A percentile compares a stretch with the other conserved stretches of the same genome.
phyloP scores from a whole-genome alignment of 2,797 vertebrate genomes.

The Sebastes variabilis region DNA sequence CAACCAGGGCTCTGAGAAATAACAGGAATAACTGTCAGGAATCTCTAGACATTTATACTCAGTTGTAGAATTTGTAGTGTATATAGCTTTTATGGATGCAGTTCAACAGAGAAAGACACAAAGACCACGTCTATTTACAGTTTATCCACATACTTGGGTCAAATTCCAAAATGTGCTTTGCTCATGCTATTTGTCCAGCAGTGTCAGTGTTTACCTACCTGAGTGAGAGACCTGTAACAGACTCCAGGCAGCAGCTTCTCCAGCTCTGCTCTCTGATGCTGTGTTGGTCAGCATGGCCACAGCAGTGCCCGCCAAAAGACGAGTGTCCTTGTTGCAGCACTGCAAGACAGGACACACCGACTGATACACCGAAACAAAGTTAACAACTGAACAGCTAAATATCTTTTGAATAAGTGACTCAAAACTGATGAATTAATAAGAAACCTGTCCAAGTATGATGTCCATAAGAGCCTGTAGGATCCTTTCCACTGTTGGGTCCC shows the following conservation, averaged over 20 bases:
- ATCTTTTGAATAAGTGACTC: not conserved
- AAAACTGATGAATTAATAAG: not conserved
- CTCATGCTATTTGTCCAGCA: not conserved
- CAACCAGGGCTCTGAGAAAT: conserved; percentile 69
- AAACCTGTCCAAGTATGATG: conserved; percentile 83
- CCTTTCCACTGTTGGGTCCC: conserved; percentile 62
- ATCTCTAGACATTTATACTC: not conserved
- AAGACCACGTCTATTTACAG: not conserved
- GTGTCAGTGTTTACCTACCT: conserved; percentile 53
- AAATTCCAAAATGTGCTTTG: not conserved
- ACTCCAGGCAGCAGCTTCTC: conserved; percentile 73
- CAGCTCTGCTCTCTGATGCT: conserved; percentile 57
- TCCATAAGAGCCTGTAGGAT: conserved; percentile 86
- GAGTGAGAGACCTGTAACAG: conserved; percentile 76
- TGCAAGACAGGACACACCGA: conserved; percentile 36
- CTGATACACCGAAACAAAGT: not conserved
- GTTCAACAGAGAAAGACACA: not conserved
- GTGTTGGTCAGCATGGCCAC: conserved; percentile 90
- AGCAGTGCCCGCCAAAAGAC: conserved; percentile 87
- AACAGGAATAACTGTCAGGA: not conserved
- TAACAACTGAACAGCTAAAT: not conserved
- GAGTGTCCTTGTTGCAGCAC: conserved; percentile 83
- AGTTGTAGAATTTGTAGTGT: not conserved
- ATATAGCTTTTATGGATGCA: not conserved
- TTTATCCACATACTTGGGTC: not conserved